Evolutionary conservation across 2,888 invertebrate genomes (phyloP), one percentile per base, ranked within the genome.

Genomic region (Scaeva pyrastri): DNA sequence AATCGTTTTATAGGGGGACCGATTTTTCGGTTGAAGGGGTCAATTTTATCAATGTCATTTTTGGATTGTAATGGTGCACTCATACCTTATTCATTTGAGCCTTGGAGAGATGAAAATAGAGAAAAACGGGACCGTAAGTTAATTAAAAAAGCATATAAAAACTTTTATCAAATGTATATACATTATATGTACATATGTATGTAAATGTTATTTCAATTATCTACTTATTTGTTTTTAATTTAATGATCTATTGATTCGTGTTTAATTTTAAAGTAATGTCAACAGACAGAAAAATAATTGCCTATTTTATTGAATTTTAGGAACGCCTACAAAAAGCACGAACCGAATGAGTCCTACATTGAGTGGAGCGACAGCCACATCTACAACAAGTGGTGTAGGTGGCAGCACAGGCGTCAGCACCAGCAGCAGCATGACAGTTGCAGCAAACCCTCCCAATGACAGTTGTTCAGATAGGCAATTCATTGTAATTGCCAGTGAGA

Each of bases 11-110:
- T 93, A 96, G 99, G 99, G 91, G 98, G 98, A 90, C 98, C 98
- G 89, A 96, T 98, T 92, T 98, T 98, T 94, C 96, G 98, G 93
- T 94, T 99, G 93, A 98, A 98, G 94, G 99, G 99, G 90, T 96
- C 97, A 91, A 97, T 99, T 91, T 94, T 98, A 90, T 95, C 96
- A 88, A 97, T 99, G 95, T 97, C 98, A 88, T 99, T 99, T 94
- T 94, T 99, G 92, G 99, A 99, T 94, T 97, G 97, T 92, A 97
- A 96, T 91, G 99, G 99, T 91, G 96, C 97, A 91, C 94, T 99
- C 89, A 96, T 99, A 91, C 97, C 97, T 84, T 96, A 97, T 91
- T 96, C 97, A 55, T 97, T 95, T 91, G 98, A 98, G 93, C 95
- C 96, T 89, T 99, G 98, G 98, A 96, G 95, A 92, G 98, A 98